A percentile compares a stretch with the other conserved stretches of the same genome.
These are phyloP conservation scores for Leuciscus waleckii DNA, from an alignment of 2,797 vertebrate species.

Conservation along the genomic window DNA sequence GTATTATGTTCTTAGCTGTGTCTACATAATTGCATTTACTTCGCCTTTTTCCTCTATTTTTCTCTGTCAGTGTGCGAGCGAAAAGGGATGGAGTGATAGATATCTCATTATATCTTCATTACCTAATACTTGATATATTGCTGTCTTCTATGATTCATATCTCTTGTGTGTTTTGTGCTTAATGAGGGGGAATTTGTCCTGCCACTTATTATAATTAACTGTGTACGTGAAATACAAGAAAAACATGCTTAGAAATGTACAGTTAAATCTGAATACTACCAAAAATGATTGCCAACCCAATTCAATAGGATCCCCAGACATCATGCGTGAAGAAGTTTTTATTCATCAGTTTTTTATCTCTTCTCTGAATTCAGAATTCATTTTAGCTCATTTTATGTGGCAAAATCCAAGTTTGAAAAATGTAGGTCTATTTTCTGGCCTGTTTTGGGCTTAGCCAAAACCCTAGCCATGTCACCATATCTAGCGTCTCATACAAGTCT, in stretches of 20 bases:
- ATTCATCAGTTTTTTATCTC: neutral
- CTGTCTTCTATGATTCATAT: slow-evolving; percentile 50
- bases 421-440: slow-evolving; percentile 16
- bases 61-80: slow-evolving; percentile 37
- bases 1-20: slow-evolving; percentile 55
- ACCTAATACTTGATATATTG: slow-evolving; percentile 45
- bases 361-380: slow-evolving; percentile 27
- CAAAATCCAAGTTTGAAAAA: neutral
- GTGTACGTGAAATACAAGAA: slow-evolving; percentile 20
- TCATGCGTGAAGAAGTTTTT: neutral
- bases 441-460: slow-evolving; percentile 23
- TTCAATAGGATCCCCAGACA: neutral
- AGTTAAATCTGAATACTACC: slow-evolving; percentile 2
- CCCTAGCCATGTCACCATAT: neutral
- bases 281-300: slow-evolving; percentile 1
- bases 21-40: slow-evolving; percentile 58
- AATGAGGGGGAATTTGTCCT: slow-evolving; percentile 47
- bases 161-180: slow-evolving; percentile 44
- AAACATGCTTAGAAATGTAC: slow-evolving; percentile 27
- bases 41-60: slow-evolving; percentile 42
- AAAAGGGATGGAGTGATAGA: slow-evolving; percentile 48
- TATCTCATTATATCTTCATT: slow-evolving; percentile 61
- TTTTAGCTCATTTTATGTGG: neutral
- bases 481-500: neutral
- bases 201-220: slow-evolving; percentile 46